These are phyloP conservation scores for Cladorhizidae sp. DNA, from an alignment of 37 sponge, comb jelly and placozoan genomes.

Conservation along the genomic window DNA sequence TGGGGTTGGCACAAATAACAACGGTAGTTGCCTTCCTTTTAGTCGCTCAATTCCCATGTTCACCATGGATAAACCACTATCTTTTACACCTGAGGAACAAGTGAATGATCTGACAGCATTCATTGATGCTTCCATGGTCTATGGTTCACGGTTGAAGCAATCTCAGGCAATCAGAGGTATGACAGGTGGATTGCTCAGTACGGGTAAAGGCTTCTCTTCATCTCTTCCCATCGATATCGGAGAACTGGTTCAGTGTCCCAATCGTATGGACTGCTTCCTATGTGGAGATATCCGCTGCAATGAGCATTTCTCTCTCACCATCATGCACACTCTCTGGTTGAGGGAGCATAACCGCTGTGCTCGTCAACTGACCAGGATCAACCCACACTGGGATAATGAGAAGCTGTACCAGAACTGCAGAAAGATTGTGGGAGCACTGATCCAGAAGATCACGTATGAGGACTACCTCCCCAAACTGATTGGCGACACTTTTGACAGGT, in stretches of 20 bases:
- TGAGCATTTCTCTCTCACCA: slow-evolving; percentile 83
- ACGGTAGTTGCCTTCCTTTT: slow-evolving; percentile 65
- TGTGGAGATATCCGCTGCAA: slow-evolving; percentile 90
- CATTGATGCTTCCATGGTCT: slow-evolving; percentile 80
- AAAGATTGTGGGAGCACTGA: slow-evolving; percentile 76
- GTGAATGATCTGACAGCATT: slow-evolving; percentile 77
- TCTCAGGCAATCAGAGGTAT: slow-evolving; percentile 39
- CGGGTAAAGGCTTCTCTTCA: slow-evolving; percentile 14
- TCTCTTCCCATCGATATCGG: slow-evolving; percentile 40
- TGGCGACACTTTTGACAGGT: slow-evolving; percentile 30
- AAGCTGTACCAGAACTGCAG: slow-evolving; percentile 84
- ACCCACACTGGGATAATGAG: slow-evolving; percentile 88
- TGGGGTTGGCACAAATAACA: slow-evolving; percentile 38
- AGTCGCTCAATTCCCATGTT: slow-evolving; percentile 54
- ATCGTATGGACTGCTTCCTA: slow-evolving; percentile 72
- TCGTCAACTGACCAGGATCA: slow-evolving; percentile 50
- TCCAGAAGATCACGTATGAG: slow-evolving; percentile 84
- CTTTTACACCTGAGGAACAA: slow-evolving; percentile 57
- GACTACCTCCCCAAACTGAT: slow-evolving; percentile 88
- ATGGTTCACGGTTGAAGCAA: slow-evolving; percentile 53
- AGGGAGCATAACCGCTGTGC: slow-evolving; percentile 96
- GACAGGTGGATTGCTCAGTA: slow-evolving; percentile 35
- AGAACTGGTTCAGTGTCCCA: slow-evolving; percentile 14
- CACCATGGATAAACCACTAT: slow-evolving; percentile 18
- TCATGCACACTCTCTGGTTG: slow-evolving; percentile 96